Evolutionary conservation across 2,888 invertebrate genomes (phyloP).

Genomic region (Pheosia tremula): DNA sequence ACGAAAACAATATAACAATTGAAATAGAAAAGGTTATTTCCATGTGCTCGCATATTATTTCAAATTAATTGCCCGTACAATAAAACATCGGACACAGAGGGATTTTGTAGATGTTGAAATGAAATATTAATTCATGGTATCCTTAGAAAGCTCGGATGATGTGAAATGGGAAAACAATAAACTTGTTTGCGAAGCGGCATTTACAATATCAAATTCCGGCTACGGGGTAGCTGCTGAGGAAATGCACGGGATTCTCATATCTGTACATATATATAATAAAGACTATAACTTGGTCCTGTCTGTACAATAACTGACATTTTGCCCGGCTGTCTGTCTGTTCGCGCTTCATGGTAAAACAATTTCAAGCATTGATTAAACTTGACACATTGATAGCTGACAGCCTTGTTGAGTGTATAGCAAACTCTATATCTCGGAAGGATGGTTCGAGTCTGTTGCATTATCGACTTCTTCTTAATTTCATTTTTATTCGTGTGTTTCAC

Average conservation of each 20-base stretch:
- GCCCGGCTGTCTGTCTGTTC: no score
- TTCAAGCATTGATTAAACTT: no score
- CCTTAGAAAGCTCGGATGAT: conserved; percentile 47
- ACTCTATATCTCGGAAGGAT: no score
- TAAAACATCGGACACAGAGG: conserved; percentile 42
- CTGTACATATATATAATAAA: no score
- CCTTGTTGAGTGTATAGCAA: no score
- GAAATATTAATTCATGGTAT: conserved; percentile 47
- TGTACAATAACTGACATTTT: no score
- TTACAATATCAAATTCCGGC: conserved; percentile 51
- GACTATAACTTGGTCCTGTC: no score
- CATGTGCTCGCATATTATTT: conserved; percentile 40
- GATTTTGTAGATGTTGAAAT: conserved; percentile 47
- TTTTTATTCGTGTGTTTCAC: no score
- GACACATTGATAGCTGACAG: no score
- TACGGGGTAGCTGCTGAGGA: conserved; percentile 26
- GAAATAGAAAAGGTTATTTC: conserved; percentile 28
- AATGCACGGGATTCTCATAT: neutral
- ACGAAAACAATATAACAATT: conserved; percentile 33
- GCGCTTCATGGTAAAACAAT: no score
- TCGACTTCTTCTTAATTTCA: no score
- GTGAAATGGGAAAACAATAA: conserved; percentile 47
- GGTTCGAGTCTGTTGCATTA: no score
- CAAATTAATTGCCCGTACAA: conserved; percentile 49
- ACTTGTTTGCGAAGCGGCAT: conserved; percentile 47